A percentile compares a stretch with the other conserved stretches of the same genome.
Conservation (phyloP, 1,140 invertebrate genomes). For the Pseudomyrmex cubaensis region DNA sequence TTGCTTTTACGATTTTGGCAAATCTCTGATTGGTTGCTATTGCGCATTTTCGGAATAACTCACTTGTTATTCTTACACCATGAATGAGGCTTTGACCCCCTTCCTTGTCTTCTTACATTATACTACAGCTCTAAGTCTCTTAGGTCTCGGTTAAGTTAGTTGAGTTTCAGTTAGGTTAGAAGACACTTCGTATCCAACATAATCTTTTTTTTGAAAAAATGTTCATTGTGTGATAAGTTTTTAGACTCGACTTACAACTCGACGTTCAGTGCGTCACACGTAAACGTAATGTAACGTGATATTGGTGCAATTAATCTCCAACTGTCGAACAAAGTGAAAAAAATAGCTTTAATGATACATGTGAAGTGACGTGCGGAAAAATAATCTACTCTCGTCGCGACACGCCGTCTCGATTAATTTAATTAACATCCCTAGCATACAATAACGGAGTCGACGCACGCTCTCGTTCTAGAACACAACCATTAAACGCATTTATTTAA, state of each 20-base stretch:
- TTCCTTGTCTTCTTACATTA: too few species aligned
- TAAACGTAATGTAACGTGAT: slow-evolving; percentile 1
- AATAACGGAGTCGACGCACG: slow-evolving; percentile 53
- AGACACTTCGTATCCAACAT: too few species aligned
- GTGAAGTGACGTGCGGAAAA: slow-evolving; percentile 40
- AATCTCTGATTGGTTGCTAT: too few species aligned
- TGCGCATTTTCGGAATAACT: too few species aligned
- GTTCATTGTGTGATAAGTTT: not conserved
- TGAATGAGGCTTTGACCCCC: too few species aligned
- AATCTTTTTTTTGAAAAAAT: not conserved
- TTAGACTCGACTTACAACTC: too few species aligned
- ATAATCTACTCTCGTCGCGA: slow-evolving; percentile 49
- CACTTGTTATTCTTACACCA: too few species aligned
- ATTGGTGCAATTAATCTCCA: slow-evolving; percentile 52
- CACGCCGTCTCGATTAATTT: slow-evolving; percentile 58
- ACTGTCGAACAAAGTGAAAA: slow-evolving; percentile 28
- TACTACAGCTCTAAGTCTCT: too few species aligned
- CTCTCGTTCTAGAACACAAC: not conserved
- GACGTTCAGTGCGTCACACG: not conserved
- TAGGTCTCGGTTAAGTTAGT: too few species aligned
- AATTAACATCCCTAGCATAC: slow-evolving; percentile 66
- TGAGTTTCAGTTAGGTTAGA: too few species aligned
- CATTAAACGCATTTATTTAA: slow-evolving; percentile 66
- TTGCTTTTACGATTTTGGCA: too few species aligned
- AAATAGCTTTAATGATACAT: slow-evolving; percentile 26